phyloP scores from a whole-genome alignment of 92 coral and sea anemone species.

The Siderastrea radians region DNA sequence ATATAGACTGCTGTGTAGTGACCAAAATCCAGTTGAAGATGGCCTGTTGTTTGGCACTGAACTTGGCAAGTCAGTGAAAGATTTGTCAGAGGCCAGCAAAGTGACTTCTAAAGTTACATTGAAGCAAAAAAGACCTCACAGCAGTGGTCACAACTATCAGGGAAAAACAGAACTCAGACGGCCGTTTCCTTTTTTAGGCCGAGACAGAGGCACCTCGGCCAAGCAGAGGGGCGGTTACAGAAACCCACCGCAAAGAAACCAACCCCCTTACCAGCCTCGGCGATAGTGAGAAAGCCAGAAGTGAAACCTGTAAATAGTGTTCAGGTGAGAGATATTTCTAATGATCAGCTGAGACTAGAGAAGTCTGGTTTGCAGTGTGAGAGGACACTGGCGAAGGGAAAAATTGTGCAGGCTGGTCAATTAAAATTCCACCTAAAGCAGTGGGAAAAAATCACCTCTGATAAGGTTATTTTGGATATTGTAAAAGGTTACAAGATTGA shows the following conservation, averaged over 20 bases:
- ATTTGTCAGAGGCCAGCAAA: too few relatives aligned
- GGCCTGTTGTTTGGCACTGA: too few relatives aligned
- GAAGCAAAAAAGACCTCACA: too few relatives aligned
- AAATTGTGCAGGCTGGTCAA: background rate
- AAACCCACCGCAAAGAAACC: background rate
- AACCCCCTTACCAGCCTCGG: slow-evolving; percentile 1
- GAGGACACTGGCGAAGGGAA: background rate
- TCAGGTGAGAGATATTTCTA: background rate
- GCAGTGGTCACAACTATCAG: too few relatives aligned
- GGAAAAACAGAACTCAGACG: background rate
- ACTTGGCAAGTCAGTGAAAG: too few relatives aligned
- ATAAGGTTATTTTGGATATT: slow-evolving; percentile 1
- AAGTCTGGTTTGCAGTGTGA: background rate
- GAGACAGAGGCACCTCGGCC: background rate
- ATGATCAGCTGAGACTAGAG: too few relatives aligned
- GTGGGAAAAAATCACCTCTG: slow-evolving; percentile 1
- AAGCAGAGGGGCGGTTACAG: slow-evolving; percentile 1
- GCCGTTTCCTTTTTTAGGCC: background rate
- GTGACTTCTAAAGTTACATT: too few relatives aligned
- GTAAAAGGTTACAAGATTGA: background rate
- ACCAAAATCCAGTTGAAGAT: too few relatives aligned
- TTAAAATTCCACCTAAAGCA: background rate
- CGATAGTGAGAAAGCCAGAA: background rate
- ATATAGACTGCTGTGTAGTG: too few relatives aligned
- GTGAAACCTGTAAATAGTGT: background rate